Evolutionary conservation across 2,113 vertebrate genomes (phyloP).

Genomic region (Scophthalmus maximus): DNA sequence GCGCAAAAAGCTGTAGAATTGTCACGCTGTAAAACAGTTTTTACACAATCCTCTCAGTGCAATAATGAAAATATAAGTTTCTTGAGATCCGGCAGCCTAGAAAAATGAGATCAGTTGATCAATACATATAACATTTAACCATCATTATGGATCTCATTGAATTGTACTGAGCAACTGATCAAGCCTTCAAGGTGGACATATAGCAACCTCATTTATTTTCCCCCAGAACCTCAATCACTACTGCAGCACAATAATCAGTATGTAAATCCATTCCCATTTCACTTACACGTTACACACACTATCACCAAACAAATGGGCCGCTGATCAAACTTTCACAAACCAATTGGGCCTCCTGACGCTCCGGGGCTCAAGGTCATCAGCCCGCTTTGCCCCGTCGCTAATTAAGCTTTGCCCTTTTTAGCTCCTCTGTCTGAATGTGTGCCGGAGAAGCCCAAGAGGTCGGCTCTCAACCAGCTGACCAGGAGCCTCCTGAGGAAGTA

Average conservation of each 20-base stretch:
- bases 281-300: too few relatives aligned
- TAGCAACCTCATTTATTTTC: too few relatives aligned
- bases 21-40: too few relatives aligned
- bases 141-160: neutral
- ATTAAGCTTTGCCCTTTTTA: conserved; percentile 22
- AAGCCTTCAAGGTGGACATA: too few relatives aligned
- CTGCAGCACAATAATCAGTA: too few relatives aligned
- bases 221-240: too few relatives aligned
- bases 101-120: neutral
- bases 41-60: neutral
- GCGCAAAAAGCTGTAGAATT: neutral
- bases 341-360: too few relatives aligned
- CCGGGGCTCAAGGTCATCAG: too few relatives aligned
- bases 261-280: too few relatives aligned
- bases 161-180: too few relatives aligned
- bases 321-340: too few relatives aligned
- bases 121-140: neutral
- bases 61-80: neutral
- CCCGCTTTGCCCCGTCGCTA: neutral
- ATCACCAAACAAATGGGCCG: too few relatives aligned
- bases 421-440: conserved; percentile 66
- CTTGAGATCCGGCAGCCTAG: neutral
- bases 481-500: conserved; percentile 84
- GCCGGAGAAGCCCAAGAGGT: conserved; percentile 78
- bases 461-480: conserved; percentile 84